Evolutionary conservation across 1,140 invertebrate species (phyloP), one percentile per base, ranked within the genome.

Genomic region (Bemisia tabaci): DNA sequence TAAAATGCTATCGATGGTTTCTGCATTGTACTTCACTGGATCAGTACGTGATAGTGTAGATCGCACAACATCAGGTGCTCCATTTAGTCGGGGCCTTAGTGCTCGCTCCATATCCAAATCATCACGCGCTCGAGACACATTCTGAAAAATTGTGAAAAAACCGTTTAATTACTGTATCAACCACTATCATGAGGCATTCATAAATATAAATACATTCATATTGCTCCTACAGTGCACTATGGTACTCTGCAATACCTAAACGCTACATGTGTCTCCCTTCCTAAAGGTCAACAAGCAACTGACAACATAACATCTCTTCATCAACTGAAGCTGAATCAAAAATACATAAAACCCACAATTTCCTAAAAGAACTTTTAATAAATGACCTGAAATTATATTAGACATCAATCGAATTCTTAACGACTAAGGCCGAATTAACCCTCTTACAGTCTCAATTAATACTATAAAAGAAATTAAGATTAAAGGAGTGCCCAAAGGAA

Each of bases 61-160:
- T 60, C 89, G 81, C 2, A 92, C 89, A 59, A 92, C 89, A 78
- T 92, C 90, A 1, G 91, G 88, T n/a, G 88, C 85, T 72, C 85
- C 86, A 24, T 74, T 74, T 5, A 86, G 83, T 65, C 85, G 78
- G 2, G 86, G 85, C 65, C 84, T 73, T 2, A 92, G 75, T 2
- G 87, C 89, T 64, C 88, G 80, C 75, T 91, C 90, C 87, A 92
- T 91, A 71, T 93, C 90, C 26, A 91, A 77, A 79, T 94, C 91
- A 75, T 93, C 91, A 58, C 90, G 79, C 5, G 90, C 88, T 67
- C 89, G 75, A 22, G 80, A 80, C 72, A 78, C 78, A 76, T 76
- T 82, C 84, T 85, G 68, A 12, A 72, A 71, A 71, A 22, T 25
- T 65, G 65, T 12, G n/a, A 60, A 59, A 65, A 69, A 64, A 33